These are phyloP conservation scores for Diarsia dahlii DNA, from an alignment of 2,888 invertebrate genomes.

Conservation along the genomic window DNA sequence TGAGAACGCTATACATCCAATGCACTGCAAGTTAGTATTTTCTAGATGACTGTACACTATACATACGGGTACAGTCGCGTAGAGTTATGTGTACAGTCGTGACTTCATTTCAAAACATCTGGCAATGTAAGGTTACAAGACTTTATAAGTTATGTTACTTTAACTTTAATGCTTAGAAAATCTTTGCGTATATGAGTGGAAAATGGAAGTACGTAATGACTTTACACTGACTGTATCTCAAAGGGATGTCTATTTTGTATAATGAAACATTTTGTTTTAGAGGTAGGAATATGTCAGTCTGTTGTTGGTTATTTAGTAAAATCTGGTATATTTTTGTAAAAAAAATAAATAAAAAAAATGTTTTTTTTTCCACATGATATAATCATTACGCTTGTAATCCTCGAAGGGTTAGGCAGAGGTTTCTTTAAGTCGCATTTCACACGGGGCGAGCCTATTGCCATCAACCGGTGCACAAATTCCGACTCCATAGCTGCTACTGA, in stretches of 20 bases:
- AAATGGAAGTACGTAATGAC: slow-evolving; percentile 12
- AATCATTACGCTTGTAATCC: too few species aligned
- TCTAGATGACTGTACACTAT: slow-evolving; percentile 62
- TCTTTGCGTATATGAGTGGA: slow-evolving; percentile 22
- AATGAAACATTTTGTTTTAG: background rate
- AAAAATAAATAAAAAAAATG: too few species aligned
- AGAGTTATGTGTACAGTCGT: slow-evolving; percentile 46
- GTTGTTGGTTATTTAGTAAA: background rate
- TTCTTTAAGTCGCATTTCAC: too few species aligned
- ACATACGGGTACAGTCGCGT: slow-evolving; percentile 46
- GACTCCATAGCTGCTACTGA: too few species aligned
- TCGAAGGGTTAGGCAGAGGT: too few species aligned
- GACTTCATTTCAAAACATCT: slow-evolving; percentile 55
- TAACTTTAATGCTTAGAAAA: slow-evolving; percentile 30
- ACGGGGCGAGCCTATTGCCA: too few species aligned
- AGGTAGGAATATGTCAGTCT: background rate
- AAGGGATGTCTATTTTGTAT: background rate
- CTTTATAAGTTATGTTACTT: slow-evolving; percentile 30
- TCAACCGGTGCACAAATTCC: too few species aligned
- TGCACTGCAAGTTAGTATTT: slow-evolving; percentile 57
- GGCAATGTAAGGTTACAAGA: slow-evolving; percentile 36
- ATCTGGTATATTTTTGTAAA: background rate
- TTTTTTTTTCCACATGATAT: too few species aligned
- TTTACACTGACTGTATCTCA: slow-evolving; percentile 4
- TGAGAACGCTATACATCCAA: slow-evolving; percentile 51